phyloP scores from a whole-genome alignment of 2,797 vertebrate species.

The Thunnus albacares region DNA sequence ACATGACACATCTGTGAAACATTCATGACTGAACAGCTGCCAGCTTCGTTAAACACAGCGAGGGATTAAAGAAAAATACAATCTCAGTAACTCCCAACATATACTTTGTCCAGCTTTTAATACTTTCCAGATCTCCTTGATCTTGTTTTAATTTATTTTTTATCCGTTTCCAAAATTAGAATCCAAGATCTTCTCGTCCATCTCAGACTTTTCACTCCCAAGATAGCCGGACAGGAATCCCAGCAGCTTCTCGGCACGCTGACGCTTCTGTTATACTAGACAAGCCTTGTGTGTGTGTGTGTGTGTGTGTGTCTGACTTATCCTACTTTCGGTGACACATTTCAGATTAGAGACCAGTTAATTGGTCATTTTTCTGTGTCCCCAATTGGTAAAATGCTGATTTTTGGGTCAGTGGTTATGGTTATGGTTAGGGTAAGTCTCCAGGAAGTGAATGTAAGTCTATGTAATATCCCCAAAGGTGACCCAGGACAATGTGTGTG shows the following conservation, averaged over 20 bases:
- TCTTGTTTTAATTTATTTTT: neutral
- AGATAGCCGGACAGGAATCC: conserved; percentile 23
- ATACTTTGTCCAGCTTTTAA: conserved; percentile 2
- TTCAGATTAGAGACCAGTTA: too few species aligned
- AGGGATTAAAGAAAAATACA: conserved; percentile 16
- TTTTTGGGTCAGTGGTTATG: too few species aligned
- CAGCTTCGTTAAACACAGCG: conserved; percentile 33
- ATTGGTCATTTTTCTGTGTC: too few species aligned
- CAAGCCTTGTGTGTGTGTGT: neutral
- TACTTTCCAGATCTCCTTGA: neutral
- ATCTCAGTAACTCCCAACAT: neutral
- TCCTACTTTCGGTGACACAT: too few species aligned
- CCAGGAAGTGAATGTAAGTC: too few species aligned
- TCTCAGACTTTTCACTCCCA: conserved; percentile 2
- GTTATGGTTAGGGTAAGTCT: too few species aligned
- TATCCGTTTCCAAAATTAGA: neutral
- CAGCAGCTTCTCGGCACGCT: conserved; percentile 9
- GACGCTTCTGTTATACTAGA: conserved; percentile 20
- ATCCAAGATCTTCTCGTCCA: neutral
- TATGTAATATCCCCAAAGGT: too few species aligned
- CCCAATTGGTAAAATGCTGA: too few species aligned
- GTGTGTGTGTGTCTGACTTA: conserved; percentile 4
- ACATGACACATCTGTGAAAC: conserved; percentile 55
- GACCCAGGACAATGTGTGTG: too few species aligned
- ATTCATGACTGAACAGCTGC: conserved; percentile 32